A percentile compares a stretch with the other conserved stretches of the same genome.
Conservation (phyloP, 2,888 invertebrate species). For the Synanthedon vespiformis region DNA sequence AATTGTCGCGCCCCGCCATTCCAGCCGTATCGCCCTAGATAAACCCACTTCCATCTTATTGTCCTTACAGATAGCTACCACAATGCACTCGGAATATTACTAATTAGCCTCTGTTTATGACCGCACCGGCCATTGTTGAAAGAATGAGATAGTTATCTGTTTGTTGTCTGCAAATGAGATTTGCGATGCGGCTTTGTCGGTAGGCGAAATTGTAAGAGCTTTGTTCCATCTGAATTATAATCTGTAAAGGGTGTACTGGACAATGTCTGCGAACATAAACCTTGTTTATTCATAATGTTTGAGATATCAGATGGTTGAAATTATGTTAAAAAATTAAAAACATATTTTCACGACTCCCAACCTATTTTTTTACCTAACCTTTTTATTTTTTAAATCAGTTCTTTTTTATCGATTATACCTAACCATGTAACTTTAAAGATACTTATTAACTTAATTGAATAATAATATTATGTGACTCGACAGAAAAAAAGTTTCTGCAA, state of each 20-base stretch:
- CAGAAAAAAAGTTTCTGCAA: no score
- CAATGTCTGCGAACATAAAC: slow-evolving; percentile 26
- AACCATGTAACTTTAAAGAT: no score
- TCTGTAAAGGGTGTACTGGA: slow-evolving; percentile 21
- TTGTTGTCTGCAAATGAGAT: slow-evolving; percentile 65
- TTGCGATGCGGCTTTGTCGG: slow-evolving; percentile 67
- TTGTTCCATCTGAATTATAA: slow-evolving; percentile 58
- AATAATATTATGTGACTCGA: no score
- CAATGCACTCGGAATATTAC: slow-evolving; percentile 68
- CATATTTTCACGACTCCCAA: no score
- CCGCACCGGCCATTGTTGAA: slow-evolving; percentile 63
- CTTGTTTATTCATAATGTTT: slow-evolving; percentile 17
- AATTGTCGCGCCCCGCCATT: slow-evolving; percentile 54
- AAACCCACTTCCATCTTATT: slow-evolving; percentile 61
- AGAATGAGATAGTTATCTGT: slow-evolving; percentile 67
- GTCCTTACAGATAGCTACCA: slow-evolving; percentile 55
- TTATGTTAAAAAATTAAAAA: neutral
- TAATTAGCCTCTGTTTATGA: slow-evolving; percentile 69
- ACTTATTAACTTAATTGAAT: no score
- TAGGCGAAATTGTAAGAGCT: slow-evolving; percentile 54
- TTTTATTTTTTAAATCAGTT: no score
- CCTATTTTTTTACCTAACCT: no score
- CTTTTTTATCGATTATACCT: no score
- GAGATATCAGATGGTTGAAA: neutral
- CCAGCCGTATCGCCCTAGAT: slow-evolving; percentile 64